Conservation (phyloP, 2,113 vertebrate species). For the Parus major region DNA sequence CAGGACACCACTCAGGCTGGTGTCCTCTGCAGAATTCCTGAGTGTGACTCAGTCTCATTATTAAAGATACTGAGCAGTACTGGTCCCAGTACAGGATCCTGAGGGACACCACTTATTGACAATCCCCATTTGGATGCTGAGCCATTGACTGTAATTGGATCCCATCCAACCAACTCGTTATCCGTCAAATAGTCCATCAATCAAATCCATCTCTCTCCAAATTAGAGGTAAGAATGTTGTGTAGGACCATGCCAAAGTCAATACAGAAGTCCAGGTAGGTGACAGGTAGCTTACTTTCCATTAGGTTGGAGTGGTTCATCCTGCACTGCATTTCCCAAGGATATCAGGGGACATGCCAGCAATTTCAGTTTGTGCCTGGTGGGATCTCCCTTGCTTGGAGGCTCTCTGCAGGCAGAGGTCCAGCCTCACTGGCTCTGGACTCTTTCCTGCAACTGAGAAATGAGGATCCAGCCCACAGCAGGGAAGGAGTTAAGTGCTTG, state of each 20-base stretch:
- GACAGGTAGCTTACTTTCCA: neutral
- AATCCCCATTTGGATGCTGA: neutral
- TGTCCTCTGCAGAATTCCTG: neutral
- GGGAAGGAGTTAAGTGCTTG: constrained; percentile 69
- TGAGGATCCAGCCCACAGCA: neutral
- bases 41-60: neutral
- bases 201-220: neutral
- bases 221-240: neutral
- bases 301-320: neutral
- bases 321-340: neutral
- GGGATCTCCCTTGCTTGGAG: neutral
- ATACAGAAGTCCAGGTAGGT: neutral
- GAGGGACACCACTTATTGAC: neutral
- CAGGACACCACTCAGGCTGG: neutral
- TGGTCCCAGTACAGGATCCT: neutral
- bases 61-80: neutral
- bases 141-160: neutral
- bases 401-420: neutral
- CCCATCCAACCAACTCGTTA: neutral
- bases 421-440: neutral
- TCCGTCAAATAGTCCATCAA: neutral
- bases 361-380: neutral
- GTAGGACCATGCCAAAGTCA: neutral
- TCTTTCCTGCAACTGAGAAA: neutral
- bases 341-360: neutral